These are phyloP conservation scores for Endotricha flammealis DNA, from an alignment of 2,888 invertebrate species.

Conservation along the genomic window DNA sequence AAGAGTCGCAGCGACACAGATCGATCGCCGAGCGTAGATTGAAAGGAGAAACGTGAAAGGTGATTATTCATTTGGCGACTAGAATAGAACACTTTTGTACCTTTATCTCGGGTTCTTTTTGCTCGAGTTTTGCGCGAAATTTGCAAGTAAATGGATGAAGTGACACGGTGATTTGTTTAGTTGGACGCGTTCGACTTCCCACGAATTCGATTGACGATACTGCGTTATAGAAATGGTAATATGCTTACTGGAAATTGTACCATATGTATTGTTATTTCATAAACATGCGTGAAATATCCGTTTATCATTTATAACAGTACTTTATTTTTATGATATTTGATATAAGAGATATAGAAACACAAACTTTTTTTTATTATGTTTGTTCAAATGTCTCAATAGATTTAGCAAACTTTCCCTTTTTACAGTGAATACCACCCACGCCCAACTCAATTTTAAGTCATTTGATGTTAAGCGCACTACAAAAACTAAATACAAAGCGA, in stretches of 20 bases:
- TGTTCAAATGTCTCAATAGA: too few species aligned
- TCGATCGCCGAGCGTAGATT: constrained; percentile 72
- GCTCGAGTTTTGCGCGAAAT: constrained; percentile 73
- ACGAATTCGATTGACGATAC: constrained; percentile 51
- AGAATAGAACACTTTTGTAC: constrained; percentile 78
- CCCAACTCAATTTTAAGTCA: too few species aligned
- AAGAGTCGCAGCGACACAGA: constrained; percentile 76
- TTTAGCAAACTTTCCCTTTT: constrained; percentile 13
- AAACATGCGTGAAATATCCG: too few species aligned
- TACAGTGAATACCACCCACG: constrained; percentile 6
- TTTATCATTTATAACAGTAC: too few species aligned
- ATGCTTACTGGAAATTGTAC: constrained; percentile 19
- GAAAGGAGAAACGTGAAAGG: constrained; percentile 76
- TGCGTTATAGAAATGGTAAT: constrained; percentile 34
- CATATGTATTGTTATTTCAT: background rate
- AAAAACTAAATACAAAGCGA: constrained; percentile 36
- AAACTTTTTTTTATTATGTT: too few species aligned
- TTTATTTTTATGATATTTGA: too few species aligned
- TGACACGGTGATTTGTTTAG: constrained; percentile 72
- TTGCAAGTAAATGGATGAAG: constrained; percentile 75
- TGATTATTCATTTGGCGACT: constrained; percentile 78
- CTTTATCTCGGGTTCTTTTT: constrained; percentile 71
- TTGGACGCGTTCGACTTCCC: constrained; percentile 58
- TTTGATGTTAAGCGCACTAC: constrained; percentile 13
- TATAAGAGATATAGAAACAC: too few species aligned